Conservation (phyloP, 2,888 invertebrate genomes). For the Tinea semifulvella region DNA sequence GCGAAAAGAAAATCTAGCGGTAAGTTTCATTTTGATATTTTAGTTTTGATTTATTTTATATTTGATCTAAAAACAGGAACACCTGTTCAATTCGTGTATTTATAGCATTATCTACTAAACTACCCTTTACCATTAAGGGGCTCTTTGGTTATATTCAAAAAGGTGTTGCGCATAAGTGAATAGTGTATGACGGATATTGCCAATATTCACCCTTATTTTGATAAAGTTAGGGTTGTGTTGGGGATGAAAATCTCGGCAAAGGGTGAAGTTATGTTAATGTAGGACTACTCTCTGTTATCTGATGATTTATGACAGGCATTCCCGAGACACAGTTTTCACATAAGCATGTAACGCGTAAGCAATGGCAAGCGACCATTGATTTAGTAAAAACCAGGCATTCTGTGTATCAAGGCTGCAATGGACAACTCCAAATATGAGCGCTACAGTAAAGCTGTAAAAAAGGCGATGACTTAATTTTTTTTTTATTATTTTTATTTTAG, state of each 20-base stretch:
- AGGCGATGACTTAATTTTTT: too few species aligned
- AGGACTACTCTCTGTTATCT: conserved; percentile 22
- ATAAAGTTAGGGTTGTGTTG: conserved; percentile 21
- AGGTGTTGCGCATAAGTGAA: conserved; percentile 28
- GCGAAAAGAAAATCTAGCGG: conserved; percentile 46
- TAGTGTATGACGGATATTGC: conserved; percentile 19
- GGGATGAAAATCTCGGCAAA: conserved; percentile 22
- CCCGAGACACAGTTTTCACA: conserved; percentile 7
- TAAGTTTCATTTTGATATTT: conserved; percentile 47
- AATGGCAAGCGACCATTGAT: too few species aligned
- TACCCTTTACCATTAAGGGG: conserved; percentile 9
- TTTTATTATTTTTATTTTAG: too few species aligned
- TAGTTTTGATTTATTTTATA: background rate
- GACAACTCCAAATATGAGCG: too few species aligned
- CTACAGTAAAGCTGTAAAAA: too few species aligned
- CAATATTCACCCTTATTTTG: conserved; percentile 22
- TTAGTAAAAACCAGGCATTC: too few species aligned
- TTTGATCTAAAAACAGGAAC: background rate
- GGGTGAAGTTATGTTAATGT: conserved; percentile 35
- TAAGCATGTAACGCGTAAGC: conserved; percentile 8
- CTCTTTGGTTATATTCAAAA: conserved; percentile 28
- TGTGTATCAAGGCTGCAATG: too few species aligned
- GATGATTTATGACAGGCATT: conserved; percentile 26
- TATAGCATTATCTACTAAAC: background rate
- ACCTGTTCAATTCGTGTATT: background rate